Evolutionary conservation across 2,113 vertebrate species (phyloP).

Genomic region (Actinemys pallida): DNA sequence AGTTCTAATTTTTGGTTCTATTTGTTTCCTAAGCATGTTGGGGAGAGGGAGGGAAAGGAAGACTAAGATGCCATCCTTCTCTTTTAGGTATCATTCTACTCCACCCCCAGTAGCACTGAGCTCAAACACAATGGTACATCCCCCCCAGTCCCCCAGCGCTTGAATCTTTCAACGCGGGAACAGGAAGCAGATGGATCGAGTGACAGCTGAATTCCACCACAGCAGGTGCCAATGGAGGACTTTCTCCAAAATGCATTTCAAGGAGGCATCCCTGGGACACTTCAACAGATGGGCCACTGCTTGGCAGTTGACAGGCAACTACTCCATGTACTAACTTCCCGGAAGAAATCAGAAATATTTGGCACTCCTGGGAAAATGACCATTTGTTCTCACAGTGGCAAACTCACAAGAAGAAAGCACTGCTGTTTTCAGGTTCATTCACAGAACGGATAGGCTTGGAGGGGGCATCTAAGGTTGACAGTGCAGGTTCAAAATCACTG

Average conservation of each 20-base stretch:
- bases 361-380: not conserved
- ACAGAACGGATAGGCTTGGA: not conserved
- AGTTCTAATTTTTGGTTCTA: not conserved
- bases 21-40: not conserved
- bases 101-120: not conserved
- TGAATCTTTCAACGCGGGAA: not conserved
- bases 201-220: constrained; percentile 11
- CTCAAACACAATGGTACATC: not conserved
- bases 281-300: not conserved
- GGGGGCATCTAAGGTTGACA: not conserved
- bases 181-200: not conserved
- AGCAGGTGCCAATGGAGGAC: not conserved
- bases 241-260: not conserved
- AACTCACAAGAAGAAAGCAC: not conserved
- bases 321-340: not conserved
- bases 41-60: not conserved
- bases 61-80: not conserved
- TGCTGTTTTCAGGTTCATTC: not conserved
- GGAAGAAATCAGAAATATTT: not conserved
- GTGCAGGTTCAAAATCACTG: fast-evolving
- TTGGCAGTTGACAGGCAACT: not conserved
- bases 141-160: not conserved
- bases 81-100: not conserved
- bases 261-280: not conserved
- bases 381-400: not conserved